These are phyloP conservation scores for Lasioglossum baleicum DNA, from an alignment of 1,140 invertebrate species.

Conservation along the genomic window DNA sequence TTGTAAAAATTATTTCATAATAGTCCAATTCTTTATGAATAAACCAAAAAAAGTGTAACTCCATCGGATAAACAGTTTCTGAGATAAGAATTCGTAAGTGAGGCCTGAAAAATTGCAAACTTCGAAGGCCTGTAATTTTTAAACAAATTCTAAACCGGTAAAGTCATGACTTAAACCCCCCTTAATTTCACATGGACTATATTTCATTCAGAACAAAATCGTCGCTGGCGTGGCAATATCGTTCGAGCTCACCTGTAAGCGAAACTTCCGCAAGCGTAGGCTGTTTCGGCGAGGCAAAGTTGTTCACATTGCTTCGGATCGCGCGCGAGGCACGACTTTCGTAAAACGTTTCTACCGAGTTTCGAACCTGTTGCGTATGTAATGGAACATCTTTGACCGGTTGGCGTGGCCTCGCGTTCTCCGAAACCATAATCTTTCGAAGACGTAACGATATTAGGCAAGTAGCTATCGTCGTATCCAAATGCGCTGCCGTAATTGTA, in stretches of 20 bases:
- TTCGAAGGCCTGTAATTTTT: no score
- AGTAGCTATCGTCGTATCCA: slow-evolving; percentile 68
- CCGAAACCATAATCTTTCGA: slow-evolving; percentile 56
- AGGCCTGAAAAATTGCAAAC: no score
- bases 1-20: no score
- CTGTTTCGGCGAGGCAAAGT: slow-evolving; percentile 85
- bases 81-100: no score
- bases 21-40: no score
- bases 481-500: slow-evolving; percentile 70
- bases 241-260: slow-evolving; percentile 83
- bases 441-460: slow-evolving; percentile 29
- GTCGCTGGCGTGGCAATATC: no score
- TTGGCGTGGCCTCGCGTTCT: slow-evolving; percentile 4
- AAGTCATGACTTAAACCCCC: no score
- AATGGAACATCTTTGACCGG: slow-evolving; percentile 82
- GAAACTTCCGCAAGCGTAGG: slow-evolving; percentile 87
- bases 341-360: slow-evolving; percentile 83
- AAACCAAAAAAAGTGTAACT: no score
- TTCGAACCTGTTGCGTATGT: slow-evolving; percentile 87
- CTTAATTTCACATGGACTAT: no score
- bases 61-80: no score
- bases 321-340: slow-evolving; percentile 83
- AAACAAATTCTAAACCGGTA: no score
- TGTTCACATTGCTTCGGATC: slow-evolving; percentile 87
- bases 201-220: no score